These are phyloP conservation scores for Cisticola juncidis DNA, from an alignment of 2,113 vertebrate species.

Conservation along the genomic window DNA sequence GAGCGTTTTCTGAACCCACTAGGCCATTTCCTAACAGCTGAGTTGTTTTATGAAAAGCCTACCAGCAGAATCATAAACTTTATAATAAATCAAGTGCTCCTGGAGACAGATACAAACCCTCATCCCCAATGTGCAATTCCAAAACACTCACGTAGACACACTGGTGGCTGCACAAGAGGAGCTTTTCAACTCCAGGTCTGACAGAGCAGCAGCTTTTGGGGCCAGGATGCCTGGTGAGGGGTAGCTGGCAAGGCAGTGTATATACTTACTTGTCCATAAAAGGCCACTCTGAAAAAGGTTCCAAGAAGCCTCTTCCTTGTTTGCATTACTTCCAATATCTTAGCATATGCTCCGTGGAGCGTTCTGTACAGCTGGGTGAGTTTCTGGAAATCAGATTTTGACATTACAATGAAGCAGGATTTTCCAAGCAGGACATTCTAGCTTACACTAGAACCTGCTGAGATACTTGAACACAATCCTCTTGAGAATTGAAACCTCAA, in stretches of 20 bases:
- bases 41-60: not conserved
- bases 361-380: constrained; percentile 92
- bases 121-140: not conserved
- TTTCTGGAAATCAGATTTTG: constrained; percentile 79
- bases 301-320: constrained; percentile 89
- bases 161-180: not conserved
- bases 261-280: constrained; percentile 90
- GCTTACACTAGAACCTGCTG: not conserved
- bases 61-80: not conserved
- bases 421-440: not conserved
- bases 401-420: not conserved
- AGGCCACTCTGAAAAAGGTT: constrained; percentile 94
- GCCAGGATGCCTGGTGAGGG: not conserved
- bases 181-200: not conserved
- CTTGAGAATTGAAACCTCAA: not conserved
- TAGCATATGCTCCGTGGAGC: constrained; percentile 92
- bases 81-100: not conserved
- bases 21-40: not conserved
- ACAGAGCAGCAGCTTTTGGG: not conserved
- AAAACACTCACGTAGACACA: accelerated
- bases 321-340: constrained; percentile 93
- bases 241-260: not conserved
- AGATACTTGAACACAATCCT: not conserved
- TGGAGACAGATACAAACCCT: not conserved
- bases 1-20: not conserved